phyloP scores from a whole-genome alignment of 2,113 vertebrate species.

The Urocolius indicus region DNA sequence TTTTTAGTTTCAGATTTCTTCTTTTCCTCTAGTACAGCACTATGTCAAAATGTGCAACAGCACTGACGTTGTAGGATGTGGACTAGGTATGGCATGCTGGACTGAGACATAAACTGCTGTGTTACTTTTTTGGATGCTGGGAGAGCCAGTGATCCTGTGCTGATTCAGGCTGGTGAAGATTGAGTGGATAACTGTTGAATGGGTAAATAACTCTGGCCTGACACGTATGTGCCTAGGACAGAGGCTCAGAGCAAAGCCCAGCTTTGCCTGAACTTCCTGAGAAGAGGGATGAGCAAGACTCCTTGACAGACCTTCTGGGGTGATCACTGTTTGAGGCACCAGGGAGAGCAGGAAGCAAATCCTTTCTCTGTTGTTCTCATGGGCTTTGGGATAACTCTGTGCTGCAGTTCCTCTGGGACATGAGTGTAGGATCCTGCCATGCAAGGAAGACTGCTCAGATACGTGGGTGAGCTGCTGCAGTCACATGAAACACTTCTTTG shows the following conservation, averaged over 20 bases:
- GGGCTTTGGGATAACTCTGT: not conserved
- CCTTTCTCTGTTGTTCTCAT: not conserved
- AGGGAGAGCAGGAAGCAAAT: not conserved
- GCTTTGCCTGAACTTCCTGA: not conserved
- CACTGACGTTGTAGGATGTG: not conserved
- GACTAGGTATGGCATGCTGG: not conserved
- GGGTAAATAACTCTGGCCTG: not conserved
- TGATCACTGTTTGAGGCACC: not conserved
- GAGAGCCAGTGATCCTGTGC: not conserved
- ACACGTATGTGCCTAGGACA: not conserved
- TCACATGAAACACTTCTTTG: not conserved
- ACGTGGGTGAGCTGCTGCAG: not conserved
- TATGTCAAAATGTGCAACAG: not conserved
- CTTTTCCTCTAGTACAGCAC: not conserved
- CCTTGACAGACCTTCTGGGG: not conserved
- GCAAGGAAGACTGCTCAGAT: not conserved
- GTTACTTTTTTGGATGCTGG: not conserved
- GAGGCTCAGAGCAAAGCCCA: not conserved
- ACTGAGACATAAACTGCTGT: not conserved
- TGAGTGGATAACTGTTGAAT: not conserved
- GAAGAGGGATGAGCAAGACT: not conserved
- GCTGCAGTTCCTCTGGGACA: not conserved
- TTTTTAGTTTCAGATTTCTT: not conserved
- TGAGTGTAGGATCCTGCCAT: rapidly evolving
- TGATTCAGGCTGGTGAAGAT: not conserved